These are phyloP conservation scores for Myzus persicae DNA, from an alignment of 1,140 invertebrate genomes.

Conservation along the genomic window DNA sequence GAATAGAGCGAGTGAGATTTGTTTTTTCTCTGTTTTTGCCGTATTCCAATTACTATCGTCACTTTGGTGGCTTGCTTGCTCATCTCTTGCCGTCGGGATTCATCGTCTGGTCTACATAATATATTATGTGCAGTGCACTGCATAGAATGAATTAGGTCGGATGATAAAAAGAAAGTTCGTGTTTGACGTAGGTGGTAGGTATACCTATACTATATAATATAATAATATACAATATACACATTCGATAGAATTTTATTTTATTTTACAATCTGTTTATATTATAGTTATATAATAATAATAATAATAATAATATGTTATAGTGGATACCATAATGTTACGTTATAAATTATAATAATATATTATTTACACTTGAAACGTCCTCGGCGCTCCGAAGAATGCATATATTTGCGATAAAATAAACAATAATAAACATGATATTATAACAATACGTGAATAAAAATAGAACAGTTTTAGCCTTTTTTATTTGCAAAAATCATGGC, in stretches of 20 bases:
- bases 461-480: background rate
- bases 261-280: background rate
- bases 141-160: background rate
- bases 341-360: background rate
- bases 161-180: background rate
- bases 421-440: background rate
- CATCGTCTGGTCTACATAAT: too few relatives aligned
- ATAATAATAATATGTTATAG: slow-evolving; percentile 17
- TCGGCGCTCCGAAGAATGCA: background rate
- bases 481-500: background rate
- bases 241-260: slow-evolving; percentile 14
- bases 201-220: background rate
- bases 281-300: background rate
- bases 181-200: too few relatives aligned
- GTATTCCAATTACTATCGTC: background rate
- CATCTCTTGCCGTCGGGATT: background rate
- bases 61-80: background rate
- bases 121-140: too few relatives aligned
- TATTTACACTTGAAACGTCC: background rate
- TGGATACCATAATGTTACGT: background rate
- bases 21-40: background rate
- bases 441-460: background rate
- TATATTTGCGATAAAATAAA: background rate
- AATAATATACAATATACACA: background rate
- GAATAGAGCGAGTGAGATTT: background rate